phyloP scores from a whole-genome alignment of 2,797 vertebrate genomes.

The Dromococcyx pavoninus region DNA sequence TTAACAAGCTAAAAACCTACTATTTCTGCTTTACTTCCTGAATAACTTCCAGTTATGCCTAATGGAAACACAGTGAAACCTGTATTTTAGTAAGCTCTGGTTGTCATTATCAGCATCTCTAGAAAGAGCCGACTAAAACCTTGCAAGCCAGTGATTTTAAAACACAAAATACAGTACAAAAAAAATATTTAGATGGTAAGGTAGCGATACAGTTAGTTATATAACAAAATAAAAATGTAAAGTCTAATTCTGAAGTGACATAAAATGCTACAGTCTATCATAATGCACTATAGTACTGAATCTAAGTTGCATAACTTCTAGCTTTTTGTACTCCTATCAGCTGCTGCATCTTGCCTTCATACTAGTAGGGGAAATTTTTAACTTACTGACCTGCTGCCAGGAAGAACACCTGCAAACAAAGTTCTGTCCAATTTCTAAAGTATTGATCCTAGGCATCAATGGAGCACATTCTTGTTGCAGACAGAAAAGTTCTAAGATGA shows the following conservation, averaged over 20 bases:
- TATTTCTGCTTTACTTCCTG: not conserved
- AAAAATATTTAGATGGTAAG: not conserved
- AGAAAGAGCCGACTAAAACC: not conserved
- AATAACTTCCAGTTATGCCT: not conserved
- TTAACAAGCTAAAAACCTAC: not conserved
- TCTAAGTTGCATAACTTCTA: not conserved
- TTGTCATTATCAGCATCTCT: not conserved
- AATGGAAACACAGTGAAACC: not conserved
- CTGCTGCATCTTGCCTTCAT: not conserved
- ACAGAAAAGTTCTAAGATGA: not conserved
- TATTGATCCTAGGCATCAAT: slow-evolving; percentile 27
- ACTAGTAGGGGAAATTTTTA: not conserved
- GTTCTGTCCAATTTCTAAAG: not conserved
- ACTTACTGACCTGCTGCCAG: slow-evolving; percentile 12
- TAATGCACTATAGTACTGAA: not conserved
- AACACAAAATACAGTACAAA: not conserved
- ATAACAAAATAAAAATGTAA: not conserved
- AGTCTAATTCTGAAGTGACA: not conserved
- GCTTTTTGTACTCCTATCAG: not conserved
- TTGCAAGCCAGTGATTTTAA: not conserved
- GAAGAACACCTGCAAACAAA: slow-evolving; percentile 49
- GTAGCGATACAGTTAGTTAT: not conserved
- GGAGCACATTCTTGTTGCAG: not conserved
- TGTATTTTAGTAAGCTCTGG: not conserved
- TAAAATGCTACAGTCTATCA: not conserved